phyloP scores from a whole-genome alignment of 2,797 vertebrate species.

The Lutjanus campechanus region DNA sequence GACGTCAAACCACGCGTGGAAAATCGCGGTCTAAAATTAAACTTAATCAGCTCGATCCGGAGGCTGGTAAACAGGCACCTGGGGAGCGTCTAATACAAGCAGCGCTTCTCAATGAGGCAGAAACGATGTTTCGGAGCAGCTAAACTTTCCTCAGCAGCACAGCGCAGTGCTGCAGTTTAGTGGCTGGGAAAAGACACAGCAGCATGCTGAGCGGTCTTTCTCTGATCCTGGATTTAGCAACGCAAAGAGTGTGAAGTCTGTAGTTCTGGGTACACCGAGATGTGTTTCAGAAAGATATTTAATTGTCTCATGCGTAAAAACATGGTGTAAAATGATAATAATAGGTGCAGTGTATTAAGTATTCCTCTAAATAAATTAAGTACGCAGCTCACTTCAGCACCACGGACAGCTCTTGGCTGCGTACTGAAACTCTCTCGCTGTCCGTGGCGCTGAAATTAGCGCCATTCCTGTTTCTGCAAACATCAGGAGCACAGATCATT shows the following conservation, averaged over 20 bases:
- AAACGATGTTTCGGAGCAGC: slow-evolving; percentile 15
- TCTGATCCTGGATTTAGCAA: slow-evolving; percentile 1
- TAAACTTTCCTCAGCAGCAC: slow-evolving; percentile 31
- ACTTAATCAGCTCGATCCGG: slow-evolving; percentile 45
- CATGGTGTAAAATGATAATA: rapidly evolving
- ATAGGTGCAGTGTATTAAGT: not conserved
- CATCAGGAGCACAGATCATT: too few relatives aligned
- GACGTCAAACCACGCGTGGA: slow-evolving; percentile 66
- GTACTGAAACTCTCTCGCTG: not conserved
- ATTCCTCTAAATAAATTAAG: not conserved
- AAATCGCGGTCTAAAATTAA: slow-evolving; percentile 70
- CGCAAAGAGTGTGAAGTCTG: too few relatives aligned
- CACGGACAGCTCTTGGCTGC: slow-evolving; percentile 17
- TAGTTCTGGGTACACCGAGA: too few relatives aligned
- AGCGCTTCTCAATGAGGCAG: slow-evolving; percentile 27
- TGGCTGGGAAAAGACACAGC: slow-evolving; percentile 44
- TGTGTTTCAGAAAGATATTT: not conserved
- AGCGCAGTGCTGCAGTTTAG: slow-evolving; percentile 64
- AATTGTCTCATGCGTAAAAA: too few relatives aligned
- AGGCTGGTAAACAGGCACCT: slow-evolving; percentile 50
- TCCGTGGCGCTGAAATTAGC: too few relatives aligned
- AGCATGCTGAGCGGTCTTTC: slow-evolving; percentile 1
- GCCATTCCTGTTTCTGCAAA: too few relatives aligned
- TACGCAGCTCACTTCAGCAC: slow-evolving; percentile 23
- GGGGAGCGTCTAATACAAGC: slow-evolving; percentile 16